phyloP scores from a whole-genome alignment of 2,797 vertebrate genomes.

The Chaetophractus vellerosus region DNA sequence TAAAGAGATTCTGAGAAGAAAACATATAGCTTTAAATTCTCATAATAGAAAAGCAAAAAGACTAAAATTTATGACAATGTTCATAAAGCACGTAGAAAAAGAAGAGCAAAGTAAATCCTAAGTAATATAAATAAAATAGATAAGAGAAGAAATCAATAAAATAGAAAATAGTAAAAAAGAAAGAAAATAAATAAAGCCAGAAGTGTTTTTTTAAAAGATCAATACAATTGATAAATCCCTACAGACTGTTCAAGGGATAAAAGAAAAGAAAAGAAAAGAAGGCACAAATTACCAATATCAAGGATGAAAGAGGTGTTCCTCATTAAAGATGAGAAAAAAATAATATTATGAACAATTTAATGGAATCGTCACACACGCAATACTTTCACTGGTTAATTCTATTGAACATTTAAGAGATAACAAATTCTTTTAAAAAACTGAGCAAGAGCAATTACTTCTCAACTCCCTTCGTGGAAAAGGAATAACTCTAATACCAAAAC shows the following conservation, averaged over 20 bases:
- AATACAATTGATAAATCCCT: not conserved
- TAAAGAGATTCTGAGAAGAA: no score
- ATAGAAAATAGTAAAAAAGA: not conserved
- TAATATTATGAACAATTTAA: not conserved
- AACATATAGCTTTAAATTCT: not conserved
- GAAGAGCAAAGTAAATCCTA: not conserved
- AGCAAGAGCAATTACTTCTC: not conserved
- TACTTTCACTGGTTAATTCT: not conserved
- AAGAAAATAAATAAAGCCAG: not conserved
- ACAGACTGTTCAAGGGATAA: not conserved
- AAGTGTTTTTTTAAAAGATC: not conserved
- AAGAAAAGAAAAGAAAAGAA: not conserved
- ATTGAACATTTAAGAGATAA: no score
- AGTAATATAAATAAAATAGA: not conserved
- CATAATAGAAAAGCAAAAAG: not conserved
- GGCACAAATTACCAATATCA: not conserved
- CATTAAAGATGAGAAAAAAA: not conserved
- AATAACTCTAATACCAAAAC: not conserved
- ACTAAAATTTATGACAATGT: not conserved
- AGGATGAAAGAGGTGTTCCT: not conserved
- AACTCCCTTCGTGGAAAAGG: not conserved
- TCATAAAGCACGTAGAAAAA: not conserved
- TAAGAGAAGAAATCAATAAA: not conserved
- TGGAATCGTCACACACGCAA: not conserved
- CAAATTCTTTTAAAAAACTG: not conserved